Evolutionary conservation across 2,113 vertebrate genomes (phyloP), one percentile per base, ranked within the genome.

Genomic region (Sylvietta virens): DNA sequence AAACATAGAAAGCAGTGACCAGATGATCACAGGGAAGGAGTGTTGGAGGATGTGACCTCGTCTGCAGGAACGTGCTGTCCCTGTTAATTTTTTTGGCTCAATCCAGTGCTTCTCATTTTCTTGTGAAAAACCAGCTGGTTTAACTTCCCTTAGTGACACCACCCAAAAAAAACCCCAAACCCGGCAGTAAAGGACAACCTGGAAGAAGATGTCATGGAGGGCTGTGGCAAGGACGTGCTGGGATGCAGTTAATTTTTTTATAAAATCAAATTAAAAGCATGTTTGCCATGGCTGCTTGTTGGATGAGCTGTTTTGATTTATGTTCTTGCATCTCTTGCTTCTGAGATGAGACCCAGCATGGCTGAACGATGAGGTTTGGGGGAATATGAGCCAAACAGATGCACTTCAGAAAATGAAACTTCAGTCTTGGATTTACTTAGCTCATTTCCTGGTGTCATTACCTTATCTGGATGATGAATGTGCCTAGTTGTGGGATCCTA

Each of bases 401-500:
- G 91, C 91, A 81, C 82, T 94, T 94, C 82, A 90, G 79, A 93
- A 92, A 88, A 92, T 88, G 81, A 73, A 65, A 73, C 88, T 93
- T 96, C 92, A 83, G 1, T 90, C 82, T 90, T 77, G 73, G 86
- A 67, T 95, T 96, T 82, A 65, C 92, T 95, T 76, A 93, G 88
- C 88, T 96, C 94, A 96, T 95, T 96, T 95, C 95, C 96, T 90
- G 40, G 82, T 95, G 94, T 93, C 88, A 73, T 83, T 90, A 61
- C 86, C 61, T 73, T 90, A 66, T 90, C 76, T 9, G 0, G 39
- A 58, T 95, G 96, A 96, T 96, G 90, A 57, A 97, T 95, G 82
- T 51, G 56, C 82, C 73, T 37, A 18, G 76, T 74, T 73, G 62
- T 58, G 67, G 31, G 80, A 83, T 92, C 76, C 91, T 93, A 53